Conservation (phyloP, 2,888 invertebrate genomes). For the Drosophila fulvimacula region DNA sequence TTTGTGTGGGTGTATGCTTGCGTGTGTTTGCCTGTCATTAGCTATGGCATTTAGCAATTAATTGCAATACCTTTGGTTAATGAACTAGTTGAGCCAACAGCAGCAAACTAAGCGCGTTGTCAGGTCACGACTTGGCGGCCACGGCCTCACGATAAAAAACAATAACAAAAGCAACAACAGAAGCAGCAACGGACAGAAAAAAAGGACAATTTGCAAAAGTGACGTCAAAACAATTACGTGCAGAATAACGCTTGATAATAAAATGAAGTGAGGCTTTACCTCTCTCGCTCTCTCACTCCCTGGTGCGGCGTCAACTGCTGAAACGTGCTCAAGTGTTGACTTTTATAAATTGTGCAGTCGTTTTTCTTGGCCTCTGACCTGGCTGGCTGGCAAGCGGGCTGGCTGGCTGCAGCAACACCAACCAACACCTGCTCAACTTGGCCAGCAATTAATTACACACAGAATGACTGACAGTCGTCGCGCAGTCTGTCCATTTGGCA, state of each 20-base stretch:
- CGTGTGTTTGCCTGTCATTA: constrained; percentile 25
- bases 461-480: constrained; percentile 15
- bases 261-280: constrained; percentile 69
- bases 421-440: constrained; percentile 59
- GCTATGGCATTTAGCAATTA: constrained; percentile 58
- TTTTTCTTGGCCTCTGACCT: constrained; percentile 51
- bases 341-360: constrained; percentile 79
- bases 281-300: not conserved
- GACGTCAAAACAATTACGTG: constrained; percentile 80
- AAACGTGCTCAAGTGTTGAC: constrained; percentile 79
- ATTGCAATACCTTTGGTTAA: constrained; percentile 64
- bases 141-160: constrained; percentile 32
- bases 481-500: constrained; percentile 17
- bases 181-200: constrained; percentile 17
- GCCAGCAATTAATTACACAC: constrained; percentile 75
- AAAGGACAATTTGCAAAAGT: constrained; percentile 74
- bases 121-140: constrained; percentile 52
- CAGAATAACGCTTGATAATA: constrained; percentile 78
- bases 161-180: constrained; percentile 12
- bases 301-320: constrained; percentile 49
- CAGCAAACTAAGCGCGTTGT: constrained; percentile 5
- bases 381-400: constrained; percentile 19
- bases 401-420: not conserved
- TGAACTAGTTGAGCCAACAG: constrained; percentile 57
- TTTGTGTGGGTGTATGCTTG: constrained; percentile 25